Conservation (phyloP, 2,797 vertebrate species). For the Gallinago solitaria region DNA sequence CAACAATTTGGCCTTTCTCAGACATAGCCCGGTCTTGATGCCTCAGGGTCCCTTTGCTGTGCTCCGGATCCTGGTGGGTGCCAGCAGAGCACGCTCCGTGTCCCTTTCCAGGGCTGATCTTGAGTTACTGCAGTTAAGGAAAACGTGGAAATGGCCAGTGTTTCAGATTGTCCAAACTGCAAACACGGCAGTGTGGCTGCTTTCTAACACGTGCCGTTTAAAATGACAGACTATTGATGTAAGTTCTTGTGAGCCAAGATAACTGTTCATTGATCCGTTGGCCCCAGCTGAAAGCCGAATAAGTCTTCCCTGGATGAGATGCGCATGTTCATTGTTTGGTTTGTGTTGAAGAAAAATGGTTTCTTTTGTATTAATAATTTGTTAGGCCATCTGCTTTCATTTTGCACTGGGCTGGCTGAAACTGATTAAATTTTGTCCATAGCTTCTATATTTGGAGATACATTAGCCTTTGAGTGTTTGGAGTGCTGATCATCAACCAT, state of each 20-base stretch:
- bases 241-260: not conserved
- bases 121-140: not conserved
- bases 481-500: not conserved
- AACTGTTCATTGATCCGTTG: slow-evolving; percentile 16
- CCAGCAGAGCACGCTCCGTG: not conserved
- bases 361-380: slow-evolving; percentile 33
- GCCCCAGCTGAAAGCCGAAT: not conserved
- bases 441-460: not conserved
- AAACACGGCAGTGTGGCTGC: not conserved
- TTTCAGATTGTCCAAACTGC: not conserved
- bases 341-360: not conserved
- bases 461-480: not conserved
- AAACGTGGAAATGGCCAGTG: not conserved
- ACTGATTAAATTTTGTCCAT: not conserved
- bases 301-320: not conserved
- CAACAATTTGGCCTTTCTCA: not conserved
- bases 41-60: not conserved
- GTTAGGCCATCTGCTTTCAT: slow-evolving; percentile 14
- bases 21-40: not conserved
- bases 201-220: not conserved
- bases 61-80: not conserved
- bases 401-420: slow-evolving; percentile 6
- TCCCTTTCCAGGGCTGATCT: not conserved
- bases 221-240: not conserved
- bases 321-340: not conserved